Base-by-base conservation (phyloP, 1,140 invertebrate genomes). In the Triops cancriformis region DNA sequence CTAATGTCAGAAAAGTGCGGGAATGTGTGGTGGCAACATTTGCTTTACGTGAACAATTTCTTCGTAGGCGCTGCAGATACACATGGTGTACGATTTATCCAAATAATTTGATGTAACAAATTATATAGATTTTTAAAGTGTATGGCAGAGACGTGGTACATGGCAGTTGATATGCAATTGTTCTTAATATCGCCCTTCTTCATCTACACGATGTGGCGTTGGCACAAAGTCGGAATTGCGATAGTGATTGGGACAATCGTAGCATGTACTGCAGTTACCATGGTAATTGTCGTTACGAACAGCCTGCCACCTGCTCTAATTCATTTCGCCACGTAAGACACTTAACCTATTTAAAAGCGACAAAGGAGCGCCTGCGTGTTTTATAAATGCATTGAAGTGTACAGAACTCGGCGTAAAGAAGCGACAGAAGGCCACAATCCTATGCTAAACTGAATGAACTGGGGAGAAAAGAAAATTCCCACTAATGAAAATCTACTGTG, bases 141-240 rank as follows among this genome's bases (percentile, higher is more conserved):
- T 81, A 86, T 93, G 84, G 88, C 88, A 6, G 93, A 92, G 90
- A 90, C 90, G 27, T 95, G 93, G 93, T 94, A 93, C 81, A 81
- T 95, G 72, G 89, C 92, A n/a, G 89, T 90, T 77, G 93, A 95
- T 82, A 93, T 92, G 88, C 92, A 94, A 84, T 92, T 91, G 81
- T 94, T 90, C 81, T 81, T 90, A 6, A 82, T 93, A 1, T 90
- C 92, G 26, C 91, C 93, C 0, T 84, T 93, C 26, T 87, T 96
- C 80, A 88, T 94, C 74, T 91, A 90, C 82, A 80, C 82, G 23
- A 64, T 86, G 1, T 83, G 81, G 82, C 77, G 78, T 18, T 81
- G 80, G 79, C 37, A 64, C 27, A 37, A 42, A 26, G 9, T 78
- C 26, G 82, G 82, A 1, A 23, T 78, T 6, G 74, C 37, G 18